A percentile compares a stretch with the other conserved stretches of the same genome.
phyloP scores from a whole-genome alignment of 1,140 invertebrate species.

The Aphidius ervi region DNA sequence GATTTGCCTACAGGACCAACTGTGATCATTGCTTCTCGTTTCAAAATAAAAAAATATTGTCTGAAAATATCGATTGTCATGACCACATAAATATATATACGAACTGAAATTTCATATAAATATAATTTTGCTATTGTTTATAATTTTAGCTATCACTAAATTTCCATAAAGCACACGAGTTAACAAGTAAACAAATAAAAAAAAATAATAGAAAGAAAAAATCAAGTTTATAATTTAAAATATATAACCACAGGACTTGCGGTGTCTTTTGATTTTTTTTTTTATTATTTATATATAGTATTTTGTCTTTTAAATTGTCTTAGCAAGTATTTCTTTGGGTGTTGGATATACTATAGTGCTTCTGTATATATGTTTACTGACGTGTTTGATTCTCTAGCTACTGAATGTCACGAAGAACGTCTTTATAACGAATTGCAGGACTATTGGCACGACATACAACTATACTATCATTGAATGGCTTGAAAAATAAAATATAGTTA shows the following conservation, averaged over 20 bases:
- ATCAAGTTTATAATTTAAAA: no score
- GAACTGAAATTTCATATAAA: no score
- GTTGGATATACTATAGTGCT: background rate
- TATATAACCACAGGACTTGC: no score
- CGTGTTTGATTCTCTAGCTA: constrained; percentile 10
- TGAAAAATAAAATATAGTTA: background rate
- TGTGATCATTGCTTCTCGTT: constrained; percentile 13
- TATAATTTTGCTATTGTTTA: no score
- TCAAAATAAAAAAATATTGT: constrained; percentile 4
- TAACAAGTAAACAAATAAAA: no score
- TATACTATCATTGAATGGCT: background rate
- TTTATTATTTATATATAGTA: no score
- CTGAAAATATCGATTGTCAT: constrained; percentile 22
- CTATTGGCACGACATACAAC: constrained; percentile 22
- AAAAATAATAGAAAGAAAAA: no score
- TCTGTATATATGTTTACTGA: background rate
- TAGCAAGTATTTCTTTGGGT: no score
- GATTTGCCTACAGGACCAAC: constrained; percentile 32
- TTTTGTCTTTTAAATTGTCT: no score
- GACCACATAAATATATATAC: background rate
- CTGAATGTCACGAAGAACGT: constrained; percentile 14
- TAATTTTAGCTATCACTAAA: no score
- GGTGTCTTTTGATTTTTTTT: no score
- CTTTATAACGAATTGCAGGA: constrained; percentile 17
- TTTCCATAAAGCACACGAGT: no score